These are phyloP conservation scores for Phymatocera aterrima DNA, from an alignment of 2,888 invertebrate species.

Conservation along the genomic window DNA sequence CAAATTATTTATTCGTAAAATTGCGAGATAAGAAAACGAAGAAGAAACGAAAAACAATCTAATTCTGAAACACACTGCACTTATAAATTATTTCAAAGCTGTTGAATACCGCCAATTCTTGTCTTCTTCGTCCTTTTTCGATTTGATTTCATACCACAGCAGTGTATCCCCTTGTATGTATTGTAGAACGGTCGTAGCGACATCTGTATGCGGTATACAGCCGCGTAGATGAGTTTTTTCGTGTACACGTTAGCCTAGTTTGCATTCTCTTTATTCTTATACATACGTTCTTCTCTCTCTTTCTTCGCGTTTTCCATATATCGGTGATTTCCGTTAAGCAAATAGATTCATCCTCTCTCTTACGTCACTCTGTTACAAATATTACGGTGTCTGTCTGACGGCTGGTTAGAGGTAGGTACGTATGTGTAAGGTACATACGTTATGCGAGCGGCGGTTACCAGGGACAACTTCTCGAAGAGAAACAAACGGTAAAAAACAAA, in stretches of 20 bases:
- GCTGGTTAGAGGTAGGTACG: neutral
- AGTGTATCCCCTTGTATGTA: neutral
- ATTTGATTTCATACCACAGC: no score
- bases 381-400: neutral
- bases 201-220: neutral
- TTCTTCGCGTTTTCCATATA: conserved; percentile 16
- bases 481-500: conserved; percentile 26
- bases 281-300: neutral
- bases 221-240: neutral
- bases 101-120: no score
- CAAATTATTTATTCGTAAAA: no score
- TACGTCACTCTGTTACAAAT: conserved; percentile 38
- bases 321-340: conserved; percentile 18
- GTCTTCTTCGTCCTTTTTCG: no score
- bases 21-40: neutral
- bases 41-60: neutral
- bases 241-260: conserved; percentile 21
- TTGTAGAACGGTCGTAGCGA: neutral
- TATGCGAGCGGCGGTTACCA: neutral
- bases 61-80: no score
- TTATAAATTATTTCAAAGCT: no score
- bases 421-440: neutral
- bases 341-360: conserved; percentile 41
- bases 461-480: neutral
- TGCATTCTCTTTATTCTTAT: neutral